phyloP scores from a whole-genome alignment of 2,888 invertebrate genomes.

The Tetrapedia diversipes region DNA sequence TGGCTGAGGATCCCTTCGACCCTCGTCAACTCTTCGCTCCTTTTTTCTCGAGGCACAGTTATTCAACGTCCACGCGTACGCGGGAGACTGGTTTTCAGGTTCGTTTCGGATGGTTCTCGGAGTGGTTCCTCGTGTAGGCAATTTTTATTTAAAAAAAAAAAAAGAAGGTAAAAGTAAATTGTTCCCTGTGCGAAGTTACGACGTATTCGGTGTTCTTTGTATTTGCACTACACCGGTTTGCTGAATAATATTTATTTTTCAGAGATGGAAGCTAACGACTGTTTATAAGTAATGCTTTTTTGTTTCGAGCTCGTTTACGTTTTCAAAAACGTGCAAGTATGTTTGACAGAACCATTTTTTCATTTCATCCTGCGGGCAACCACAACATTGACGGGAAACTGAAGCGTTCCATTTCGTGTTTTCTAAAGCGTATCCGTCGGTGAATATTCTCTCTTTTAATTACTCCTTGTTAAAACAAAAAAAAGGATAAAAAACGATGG shows the following conservation, averaged over 20 bases:
- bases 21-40: constrained; percentile 15
- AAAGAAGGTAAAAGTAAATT: too few species aligned
- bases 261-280: not conserved
- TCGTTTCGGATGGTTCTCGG: not conserved
- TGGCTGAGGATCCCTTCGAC: constrained; percentile 13
- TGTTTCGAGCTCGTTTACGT: not conserved
- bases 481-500: not conserved
- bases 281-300: not conserved
- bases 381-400: not conserved
- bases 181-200: not conserved
- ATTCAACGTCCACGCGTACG: constrained; percentile 1
- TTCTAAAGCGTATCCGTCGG: not conserved
- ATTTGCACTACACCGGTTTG: not conserved
- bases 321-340: not conserved
- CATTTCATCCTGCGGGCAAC: not conserved
- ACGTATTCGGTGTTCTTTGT: not conserved
- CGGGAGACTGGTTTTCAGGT: not conserved
- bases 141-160: not conserved
- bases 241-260: not conserved
- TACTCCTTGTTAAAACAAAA: not conserved
- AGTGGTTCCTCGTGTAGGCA: not conserved
- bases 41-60: not conserved
- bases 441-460: constrained; percentile 4
- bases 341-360: not conserved
- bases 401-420: not conserved